Evolutionary conservation across 2,113 vertebrate genomes (phyloP), one percentile per base, ranked within the genome.

Genomic region (Calonectris borealis): DNA sequence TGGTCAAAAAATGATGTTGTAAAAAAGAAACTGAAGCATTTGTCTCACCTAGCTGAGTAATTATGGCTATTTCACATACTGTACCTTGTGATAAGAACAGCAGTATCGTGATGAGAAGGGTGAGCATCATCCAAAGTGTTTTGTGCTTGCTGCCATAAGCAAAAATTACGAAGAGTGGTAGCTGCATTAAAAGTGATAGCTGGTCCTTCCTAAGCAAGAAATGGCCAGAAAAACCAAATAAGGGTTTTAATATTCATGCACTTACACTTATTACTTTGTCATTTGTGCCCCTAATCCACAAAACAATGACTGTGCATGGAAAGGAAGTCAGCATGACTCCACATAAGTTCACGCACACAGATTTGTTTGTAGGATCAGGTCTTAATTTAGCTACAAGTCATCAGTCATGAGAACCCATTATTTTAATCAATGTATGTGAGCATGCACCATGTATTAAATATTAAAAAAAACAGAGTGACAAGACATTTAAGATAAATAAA

Each of bases 1-100:
- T 16, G 7, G 12, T 54, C 72, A 49, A 92, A 88, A 93, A n/a
- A 38, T 2, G 2, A 42, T n/a, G 42, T 5, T 11, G 12, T 20
- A 48, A 78, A 58, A 88, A 57, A 60, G 29, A 55, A 90, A 75
- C 12, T 11, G 11, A 77, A 79, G 36, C n/a, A 77, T 80, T 84
- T 73, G 22, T 89, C 46, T 85, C 34, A 84, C 11, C 57, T 65
- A 57, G 36, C 13, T 55, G 14, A 77, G 79, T 31, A 70, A 66
- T 9, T 82, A 29, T 2, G 4, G 48, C 32, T 90, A 44, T 85
- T 94, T 92, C 71, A 79, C 55, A 90, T 95, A 95, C 68, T 38
- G 32, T 98, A 99, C 99, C 99, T 99, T 75, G 99, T 99, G 89
- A 99, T 99, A 87, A 99, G 99, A 90, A 99, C 98, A 36, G 99